phyloP scores from a whole-genome alignment of 2,888 invertebrate species.

The Pegoplata infirma region DNA sequence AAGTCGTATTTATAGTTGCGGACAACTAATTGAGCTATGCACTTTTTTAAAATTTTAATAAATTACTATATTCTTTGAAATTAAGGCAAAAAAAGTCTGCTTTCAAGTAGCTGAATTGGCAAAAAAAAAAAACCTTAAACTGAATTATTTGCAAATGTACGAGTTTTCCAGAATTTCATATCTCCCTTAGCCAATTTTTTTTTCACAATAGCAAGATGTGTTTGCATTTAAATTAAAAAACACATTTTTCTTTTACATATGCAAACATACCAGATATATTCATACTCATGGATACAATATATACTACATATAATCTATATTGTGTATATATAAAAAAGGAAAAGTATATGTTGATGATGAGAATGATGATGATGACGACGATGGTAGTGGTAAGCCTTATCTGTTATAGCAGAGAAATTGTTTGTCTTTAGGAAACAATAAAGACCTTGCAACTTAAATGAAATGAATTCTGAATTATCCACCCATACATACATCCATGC shows the following conservation, averaged over 20 bases:
- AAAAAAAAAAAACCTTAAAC: too few species aligned
- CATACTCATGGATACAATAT: constrained; percentile 8
- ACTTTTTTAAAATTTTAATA: too few species aligned
- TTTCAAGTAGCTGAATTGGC: too few species aligned
- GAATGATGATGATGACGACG: constrained; percentile 10
- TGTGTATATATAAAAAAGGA: constrained; percentile 2
- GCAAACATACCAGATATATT: constrained; percentile 16
- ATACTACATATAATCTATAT: constrained; percentile 7
- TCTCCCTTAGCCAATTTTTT: constrained; percentile 19
- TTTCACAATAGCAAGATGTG: constrained; percentile 67
- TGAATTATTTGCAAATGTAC: too few species aligned
- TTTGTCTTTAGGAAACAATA: constrained; percentile 61
- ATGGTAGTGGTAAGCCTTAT: constrained; percentile 53
- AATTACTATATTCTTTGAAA: too few species aligned
- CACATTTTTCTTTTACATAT: constrained; percentile 72
- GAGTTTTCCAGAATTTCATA: too few species aligned
- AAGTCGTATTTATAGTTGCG: too few species aligned
- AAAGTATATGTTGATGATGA: not conserved
- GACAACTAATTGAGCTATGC: too few species aligned
- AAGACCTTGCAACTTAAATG: constrained; percentile 46
- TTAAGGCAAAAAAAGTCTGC: too few species aligned
- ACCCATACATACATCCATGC: not conserved
- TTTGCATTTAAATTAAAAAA: constrained; percentile 77
- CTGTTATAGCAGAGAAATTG: constrained; percentile 53
- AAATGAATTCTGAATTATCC: constrained; percentile 4